phyloP scores from a whole-genome alignment of 2,113 vertebrate species.

The Pantherophis guttatus region DNA sequence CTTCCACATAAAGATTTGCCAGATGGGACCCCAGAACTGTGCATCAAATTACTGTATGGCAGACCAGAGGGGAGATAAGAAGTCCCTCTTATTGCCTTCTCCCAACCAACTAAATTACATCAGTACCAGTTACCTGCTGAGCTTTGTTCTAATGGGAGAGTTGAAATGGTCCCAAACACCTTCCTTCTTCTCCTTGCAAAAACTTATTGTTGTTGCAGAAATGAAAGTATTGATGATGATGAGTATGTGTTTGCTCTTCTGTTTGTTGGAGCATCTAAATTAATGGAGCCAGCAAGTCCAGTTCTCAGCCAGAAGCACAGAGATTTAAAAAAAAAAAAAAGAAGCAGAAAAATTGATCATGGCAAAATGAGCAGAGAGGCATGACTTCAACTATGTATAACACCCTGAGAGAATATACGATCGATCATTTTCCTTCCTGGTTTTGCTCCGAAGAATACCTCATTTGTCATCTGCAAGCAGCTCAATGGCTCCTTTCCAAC shows the following conservation, averaged over 20 bases:
- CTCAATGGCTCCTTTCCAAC: slow-evolving; percentile 45
- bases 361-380: slow-evolving; percentile 5
- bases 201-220: not conserved
- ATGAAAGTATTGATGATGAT: not conserved
- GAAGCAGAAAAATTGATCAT: not conserved
- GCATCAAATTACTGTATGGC: not conserved
- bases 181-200: not conserved
- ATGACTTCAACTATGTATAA: slow-evolving; percentile 23
- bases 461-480: slow-evolving; percentile 49
- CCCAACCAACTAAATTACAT: not conserved
- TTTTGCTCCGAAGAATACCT: slow-evolving; percentile 41
- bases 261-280: not conserved
- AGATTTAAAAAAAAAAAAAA: not conserved
- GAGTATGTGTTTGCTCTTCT: not conserved
- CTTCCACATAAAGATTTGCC: not conserved
- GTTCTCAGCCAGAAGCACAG: slow-evolving; percentile 1
- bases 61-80: not conserved
- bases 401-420: not conserved
- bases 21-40: not conserved
- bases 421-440: slow-evolving; percentile 37
- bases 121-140: not conserved
- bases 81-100: not conserved
- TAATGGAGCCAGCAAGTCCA: not conserved
- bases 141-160: not conserved
- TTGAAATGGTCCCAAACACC: not conserved